Percentiles rank a stretch among this genome's conserved stretches.
Evolutionary conservation across 2,888 invertebrate species (phyloP).

Genomic region (Torymus tubicola): DNA sequence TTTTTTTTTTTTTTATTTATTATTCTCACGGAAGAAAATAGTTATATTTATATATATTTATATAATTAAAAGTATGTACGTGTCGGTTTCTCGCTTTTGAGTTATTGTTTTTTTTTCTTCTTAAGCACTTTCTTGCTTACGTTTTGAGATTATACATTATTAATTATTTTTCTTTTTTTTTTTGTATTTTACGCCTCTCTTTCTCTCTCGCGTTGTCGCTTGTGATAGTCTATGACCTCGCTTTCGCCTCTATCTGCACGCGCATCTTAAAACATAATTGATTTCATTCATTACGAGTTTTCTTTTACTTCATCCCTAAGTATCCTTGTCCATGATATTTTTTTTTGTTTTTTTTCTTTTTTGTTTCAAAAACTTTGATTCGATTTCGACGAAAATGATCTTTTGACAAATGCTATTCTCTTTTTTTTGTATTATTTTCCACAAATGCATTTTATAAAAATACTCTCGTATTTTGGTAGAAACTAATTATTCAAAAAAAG

Average conservation of each 20-base stretch:
- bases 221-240: slow-evolving; percentile 5
- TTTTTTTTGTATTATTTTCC: no score
- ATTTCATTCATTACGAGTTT: not conserved
- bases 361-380: not conserved
- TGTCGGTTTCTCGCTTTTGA: slow-evolving; percentile 47
- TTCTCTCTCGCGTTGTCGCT: not conserved
- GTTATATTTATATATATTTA: slow-evolving; percentile 57
- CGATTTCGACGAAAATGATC: slow-evolving; percentile 11
- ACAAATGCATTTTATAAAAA: no score
- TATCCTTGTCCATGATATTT: not conserved
- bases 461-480: slow-evolving; percentile 41
- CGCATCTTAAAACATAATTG: slow-evolving; percentile 22
- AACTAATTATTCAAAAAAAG: not conserved
- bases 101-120: slow-evolving; percentile 40
- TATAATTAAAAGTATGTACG: slow-evolving; percentile 54
- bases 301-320: slow-evolving; percentile 4
- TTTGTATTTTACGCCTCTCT: slow-evolving; percentile 35
- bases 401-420: not conserved
- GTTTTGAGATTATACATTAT: slow-evolving; percentile 40
- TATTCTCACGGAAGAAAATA: slow-evolving; percentile 69
- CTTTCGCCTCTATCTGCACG: not conserved
- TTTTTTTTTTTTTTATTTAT: slow-evolving; percentile 27
- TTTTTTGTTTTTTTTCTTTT: not conserved
- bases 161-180: slow-evolving; percentile 33
- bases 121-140: slow-evolving; percentile 55